Conservation (phyloP, 2,888 invertebrate genomes). For the Drosophila eohydei region DNA sequence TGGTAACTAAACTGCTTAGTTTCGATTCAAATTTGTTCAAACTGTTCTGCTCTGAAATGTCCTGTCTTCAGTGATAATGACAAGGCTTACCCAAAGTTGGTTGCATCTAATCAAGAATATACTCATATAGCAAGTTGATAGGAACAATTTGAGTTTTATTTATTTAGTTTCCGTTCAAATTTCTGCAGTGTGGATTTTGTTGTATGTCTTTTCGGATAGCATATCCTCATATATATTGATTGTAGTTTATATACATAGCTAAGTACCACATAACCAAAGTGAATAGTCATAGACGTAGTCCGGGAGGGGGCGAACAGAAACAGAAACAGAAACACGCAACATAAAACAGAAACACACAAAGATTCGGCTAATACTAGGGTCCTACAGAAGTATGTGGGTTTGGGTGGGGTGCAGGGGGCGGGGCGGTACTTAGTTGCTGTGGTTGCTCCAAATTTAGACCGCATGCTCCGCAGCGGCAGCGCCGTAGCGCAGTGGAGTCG, state of each 20-base stretch:
- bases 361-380: constrained; percentile 64
- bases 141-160: constrained; percentile 30
- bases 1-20: neutral
- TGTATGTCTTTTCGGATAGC: neutral
- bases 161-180: constrained; percentile 12
- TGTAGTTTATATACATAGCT: constrained; percentile 19
- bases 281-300: constrained; percentile 32
- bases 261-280: constrained; percentile 33
- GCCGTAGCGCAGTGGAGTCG: constrained; percentile 85
- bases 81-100: neutral
- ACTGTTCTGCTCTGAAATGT: neutral
- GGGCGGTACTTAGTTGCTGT: constrained; percentile 9
- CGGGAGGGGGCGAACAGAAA: constrained; percentile 9
- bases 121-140: constrained; percentile 14
- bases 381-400: constrained; percentile 47
- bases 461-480: constrained; percentile 83
- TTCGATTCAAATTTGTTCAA: no score
- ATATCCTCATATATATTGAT: constrained; percentile 1
- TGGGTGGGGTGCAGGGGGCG: constrained; percentile 13
- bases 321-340: constrained; percentile 32
- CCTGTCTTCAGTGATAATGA: neutral
- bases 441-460: constrained; percentile 62
- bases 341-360: constrained; percentile 31
- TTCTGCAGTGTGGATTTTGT: neutral
- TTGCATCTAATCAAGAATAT: constrained; percentile 3